phyloP scores from a whole-genome alignment of 2,888 invertebrate species.

The Ophion slaviceki region DNA sequence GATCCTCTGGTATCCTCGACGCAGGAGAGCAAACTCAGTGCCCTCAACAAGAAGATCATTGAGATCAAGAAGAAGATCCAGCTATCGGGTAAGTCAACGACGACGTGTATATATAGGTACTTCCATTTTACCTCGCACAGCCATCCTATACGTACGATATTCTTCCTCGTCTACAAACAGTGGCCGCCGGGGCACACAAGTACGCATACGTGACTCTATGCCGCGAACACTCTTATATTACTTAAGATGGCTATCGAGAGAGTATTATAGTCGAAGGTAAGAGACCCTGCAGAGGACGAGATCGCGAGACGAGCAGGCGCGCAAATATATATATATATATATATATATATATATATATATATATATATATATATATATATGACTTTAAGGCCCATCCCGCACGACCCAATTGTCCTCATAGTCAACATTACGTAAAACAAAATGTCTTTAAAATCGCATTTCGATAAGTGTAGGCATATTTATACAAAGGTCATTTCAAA shows the following conservation, averaged over 20 bases:
- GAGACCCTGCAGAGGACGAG: conserved; percentile 34
- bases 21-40: conserved; percentile 85
- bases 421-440: too few species aligned
- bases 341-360: background rate
- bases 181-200: conserved; percentile 30
- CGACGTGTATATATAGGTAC: background rate
- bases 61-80: conserved; percentile 95
- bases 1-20: conserved; percentile 73
- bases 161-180: conserved; percentile 17
- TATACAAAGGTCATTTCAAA: too few species aligned
- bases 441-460: too few species aligned
- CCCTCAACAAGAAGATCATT: conserved; percentile 90
- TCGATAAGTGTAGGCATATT: too few species aligned
- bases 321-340: conserved; percentile 50
- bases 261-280: conserved; percentile 46
- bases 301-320: conserved; percentile 67
- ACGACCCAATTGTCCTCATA: too few species aligned
- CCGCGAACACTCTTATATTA: conserved; percentile 24
- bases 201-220: conserved; percentile 51
- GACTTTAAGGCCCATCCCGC: too few species aligned
- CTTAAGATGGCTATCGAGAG: conserved; percentile 55
- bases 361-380: too few species aligned
- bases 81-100: conserved; percentile 87
- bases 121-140: conserved; percentile 36
- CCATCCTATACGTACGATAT: conserved; percentile 10